These are phyloP conservation scores for Coleophora deauratella DNA, from an alignment of 2,888 invertebrate species.

Conservation along the genomic window DNA sequence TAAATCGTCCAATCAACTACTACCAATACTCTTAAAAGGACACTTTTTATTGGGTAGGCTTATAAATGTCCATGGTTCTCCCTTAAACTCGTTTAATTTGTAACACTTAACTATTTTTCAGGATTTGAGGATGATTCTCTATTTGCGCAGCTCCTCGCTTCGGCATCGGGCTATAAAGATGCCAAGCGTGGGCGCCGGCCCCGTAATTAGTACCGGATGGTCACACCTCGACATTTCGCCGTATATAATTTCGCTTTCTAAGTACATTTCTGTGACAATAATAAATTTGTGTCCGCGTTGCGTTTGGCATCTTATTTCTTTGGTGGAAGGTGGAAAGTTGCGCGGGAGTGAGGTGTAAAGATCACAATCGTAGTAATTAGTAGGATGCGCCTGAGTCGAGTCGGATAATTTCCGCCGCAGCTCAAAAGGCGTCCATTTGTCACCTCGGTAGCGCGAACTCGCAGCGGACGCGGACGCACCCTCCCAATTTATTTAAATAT, in stretches of 20 bases:
- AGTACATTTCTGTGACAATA: slow-evolving; percentile 66
- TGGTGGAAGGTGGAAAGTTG: slow-evolving; percentile 33
- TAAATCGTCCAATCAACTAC: slow-evolving; percentile 4
- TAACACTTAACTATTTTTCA: no score
- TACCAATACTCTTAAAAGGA: no score
- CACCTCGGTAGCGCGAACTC: slow-evolving; percentile 63
- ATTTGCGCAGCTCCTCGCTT: slow-evolving; percentile 30
- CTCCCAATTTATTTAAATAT: slow-evolving; percentile 71
- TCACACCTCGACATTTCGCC: slow-evolving; percentile 67
- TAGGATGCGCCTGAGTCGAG: slow-evolving; percentile 60
- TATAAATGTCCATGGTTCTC: no score
- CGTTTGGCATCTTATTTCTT: slow-evolving; percentile 24
- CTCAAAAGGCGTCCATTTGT: slow-evolving; percentile 72
- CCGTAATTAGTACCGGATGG: slow-evolving; percentile 70
- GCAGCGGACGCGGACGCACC: slow-evolving; percentile 60
- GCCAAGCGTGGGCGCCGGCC: slow-evolving; percentile 29
- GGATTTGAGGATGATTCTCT: no score
- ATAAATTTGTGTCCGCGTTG: slow-evolving; percentile 29
- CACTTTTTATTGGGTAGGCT: no score
- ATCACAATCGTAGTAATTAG: slow-evolving; percentile 72
- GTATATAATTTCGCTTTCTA: slow-evolving; percentile 69
- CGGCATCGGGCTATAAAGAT: slow-evolving; percentile 49
- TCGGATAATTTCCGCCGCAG: slow-evolving; percentile 71
- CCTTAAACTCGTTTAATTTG: no score
- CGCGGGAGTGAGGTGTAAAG: slow-evolving; percentile 26